Evolutionary conservation across 2,888 invertebrate genomes (phyloP).

Genomic region (Cheilosia variabilis): DNA sequence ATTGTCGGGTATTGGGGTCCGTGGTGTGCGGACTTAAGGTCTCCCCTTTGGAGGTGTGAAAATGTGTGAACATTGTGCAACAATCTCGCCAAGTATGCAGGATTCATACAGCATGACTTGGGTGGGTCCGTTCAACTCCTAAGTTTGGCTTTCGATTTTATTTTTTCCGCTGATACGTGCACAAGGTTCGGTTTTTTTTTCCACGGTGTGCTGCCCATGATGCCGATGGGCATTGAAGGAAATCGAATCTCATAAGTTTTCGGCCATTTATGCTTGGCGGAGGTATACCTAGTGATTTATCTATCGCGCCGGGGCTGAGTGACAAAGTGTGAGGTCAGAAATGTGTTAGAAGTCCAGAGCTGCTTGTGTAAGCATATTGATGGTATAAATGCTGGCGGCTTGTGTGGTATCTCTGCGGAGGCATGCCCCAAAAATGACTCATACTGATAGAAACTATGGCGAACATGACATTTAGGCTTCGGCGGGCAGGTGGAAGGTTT

Average conservation of each 20-base stretch:
- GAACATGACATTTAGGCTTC: too few species aligned
- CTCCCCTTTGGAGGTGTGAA: slow-evolving; percentile 64
- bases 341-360: slow-evolving; percentile 31
- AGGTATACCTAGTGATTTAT: slow-evolving; percentile 30
- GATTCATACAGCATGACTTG: slow-evolving; percentile 64
- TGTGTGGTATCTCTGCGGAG: background rate
- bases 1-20: slow-evolving; percentile 53
- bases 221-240: slow-evolving; percentile 20
- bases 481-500: too few species aligned
- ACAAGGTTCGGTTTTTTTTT: slow-evolving; percentile 33
- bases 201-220: background rate
- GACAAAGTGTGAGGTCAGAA: slow-evolving; percentile 60
- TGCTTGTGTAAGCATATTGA: slow-evolving; percentile 43
- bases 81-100: slow-evolving; percentile 56
- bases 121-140: slow-evolving; percentile 70
- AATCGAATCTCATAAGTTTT: slow-evolving; percentile 64
- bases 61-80: slow-evolving; percentile 74
- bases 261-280: slow-evolving; percentile 48
- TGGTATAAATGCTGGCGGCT: background rate
- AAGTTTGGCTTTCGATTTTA: slow-evolving; percentile 18
- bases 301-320: slow-evolving; percentile 39
- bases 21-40: slow-evolving; percentile 40
- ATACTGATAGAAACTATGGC: too few species aligned
- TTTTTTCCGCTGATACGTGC: slow-evolving; percentile 22
- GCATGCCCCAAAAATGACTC: too few species aligned